Base-by-base conservation (phyloP, 2,888 invertebrate species). In the Laspeyria flexula region DNA sequence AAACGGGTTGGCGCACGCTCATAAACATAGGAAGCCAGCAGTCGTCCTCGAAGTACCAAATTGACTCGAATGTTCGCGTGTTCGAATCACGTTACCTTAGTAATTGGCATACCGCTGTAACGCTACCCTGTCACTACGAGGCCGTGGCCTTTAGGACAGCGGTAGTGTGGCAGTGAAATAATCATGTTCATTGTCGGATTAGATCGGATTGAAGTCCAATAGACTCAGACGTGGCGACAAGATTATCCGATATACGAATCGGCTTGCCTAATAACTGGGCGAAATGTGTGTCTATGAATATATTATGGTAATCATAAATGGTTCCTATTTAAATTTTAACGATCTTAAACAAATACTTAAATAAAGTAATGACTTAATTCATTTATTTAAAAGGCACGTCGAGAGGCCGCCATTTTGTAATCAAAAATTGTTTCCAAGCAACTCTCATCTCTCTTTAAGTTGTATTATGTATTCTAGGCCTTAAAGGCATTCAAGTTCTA, bases 21-120 rank as follows among this genome's bases (percentile, higher is more conserved):
- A 83, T 89, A 88, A 88, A 88, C 80, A 79, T 79, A 75, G 77
- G 67, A 68, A 78, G 77, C 77, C 70, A 65, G 75, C 68, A 68
- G 74, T 70, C 71, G 75, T 80, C 79, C 79, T 76, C 77, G 77
- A 79, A 79, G 74, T 73, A 85, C 80, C 78, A 84, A 83, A 86
- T 86, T 79, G 82, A 82, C 78, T 85, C 62, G 76, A 76, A 71
- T 69, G 73, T 61, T 85, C 69, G 85, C 87, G 84, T 88, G 87
- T 81, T 81, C 68, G 59, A 76, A 71, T 79, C 76, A 83, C 83
- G 86, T 88, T 88, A 85, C 83, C 75, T 77, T 73, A 71, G 84
- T 88, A 89, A 89, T 90, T 90, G 90, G 85, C 86, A 83, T 83
- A 74, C 75, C 73, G 75, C 75, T 74, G 78, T 77, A 73, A 71